Evolutionary conservation across 2,797 vertebrate genomes (phyloP), one percentile per base, ranked within the genome.

Genomic region (Echiichthys vipera): DNA sequence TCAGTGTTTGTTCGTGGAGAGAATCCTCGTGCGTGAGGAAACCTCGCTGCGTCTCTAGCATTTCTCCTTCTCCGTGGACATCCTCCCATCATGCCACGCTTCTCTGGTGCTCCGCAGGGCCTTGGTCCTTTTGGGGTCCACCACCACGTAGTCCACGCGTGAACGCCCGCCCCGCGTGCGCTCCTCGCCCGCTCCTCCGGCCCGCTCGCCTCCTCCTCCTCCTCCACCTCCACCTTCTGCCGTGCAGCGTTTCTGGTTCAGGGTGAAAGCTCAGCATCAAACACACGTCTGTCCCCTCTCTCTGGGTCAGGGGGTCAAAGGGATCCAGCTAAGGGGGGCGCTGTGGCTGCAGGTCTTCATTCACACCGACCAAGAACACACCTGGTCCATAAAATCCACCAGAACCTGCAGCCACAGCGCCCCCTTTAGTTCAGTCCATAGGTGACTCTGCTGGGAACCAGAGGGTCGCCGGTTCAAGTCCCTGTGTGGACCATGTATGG

Each of bases 101-200:
- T 97, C 95, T n/a, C 96, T 92, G 6, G 97, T 98, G 87, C 92
- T 97, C 91, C 96, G 97, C 83, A 97, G 93, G 15, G 96, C 97
- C 63, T 95, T 91, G 0, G 97, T 98, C 65, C 95, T 95, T 85
- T 97, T 95, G 61, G 96, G 96, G 84, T 97, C 97, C 12, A 98
- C 96, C 65, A 97, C 96, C 24, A 97, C 97, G 0, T 98, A 98
- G 88, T 97, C 97, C 7, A 98, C 96, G 0, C 96, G 95, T 2
- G 85, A 61, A 0, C 82, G 77, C 11, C 71, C 56, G 3, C 77
- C 95, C 0, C 95, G 95, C 9, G 86, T 34, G 0, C 74, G 80
- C 72, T 88, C 89, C 61, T 89, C 86, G 0, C 62, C 18, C 12
- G 12, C 34, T 0, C 32, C 56, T 17, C 29, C 63, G 0, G 14